Percentiles rank a stretch among this genome's conserved stretches.
Evolutionary conservation across 2,888 invertebrate genomes (phyloP).

Genomic region (Eupithecia insigniata): DNA sequence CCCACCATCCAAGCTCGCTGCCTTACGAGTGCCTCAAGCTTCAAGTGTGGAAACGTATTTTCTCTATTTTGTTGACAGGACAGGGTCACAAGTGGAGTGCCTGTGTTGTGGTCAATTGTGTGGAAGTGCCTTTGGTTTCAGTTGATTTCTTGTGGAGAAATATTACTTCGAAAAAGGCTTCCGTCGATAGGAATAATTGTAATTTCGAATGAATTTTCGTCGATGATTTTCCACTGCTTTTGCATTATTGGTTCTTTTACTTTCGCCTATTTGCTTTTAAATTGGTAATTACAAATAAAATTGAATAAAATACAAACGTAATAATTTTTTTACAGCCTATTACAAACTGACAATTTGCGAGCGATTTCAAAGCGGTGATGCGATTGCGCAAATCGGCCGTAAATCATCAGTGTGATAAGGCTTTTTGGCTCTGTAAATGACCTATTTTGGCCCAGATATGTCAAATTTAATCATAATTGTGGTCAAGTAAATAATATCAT

Average conservation of each 20-base stretch:
- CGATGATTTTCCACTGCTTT: not conserved
- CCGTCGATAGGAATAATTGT: not conserved
- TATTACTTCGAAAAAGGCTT: not conserved
- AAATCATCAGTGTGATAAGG: too few relatives aligned
- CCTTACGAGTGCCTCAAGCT: constrained; percentile 31
- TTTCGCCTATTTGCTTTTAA: not conserved
- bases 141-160: constrained; percentile 44
- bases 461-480: too few relatives aligned
- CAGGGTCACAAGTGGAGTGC: constrained; percentile 54
- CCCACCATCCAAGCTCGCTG: constrained; percentile 3
- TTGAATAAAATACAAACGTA: too few relatives aligned
- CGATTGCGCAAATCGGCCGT: too few relatives aligned
- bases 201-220: not conserved
- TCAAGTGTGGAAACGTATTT: constrained; percentile 50
- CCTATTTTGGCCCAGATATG: too few relatives aligned
- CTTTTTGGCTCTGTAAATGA: too few relatives aligned
- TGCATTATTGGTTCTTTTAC: not conserved
- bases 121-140: constrained; percentile 56
- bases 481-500: too few relatives aligned
- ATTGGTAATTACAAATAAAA: too few relatives aligned
- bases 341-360: too few relatives aligned
- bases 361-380: too few relatives aligned
- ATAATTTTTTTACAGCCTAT: too few relatives aligned
- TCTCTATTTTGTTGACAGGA: constrained; percentile 65
- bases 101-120: constrained; percentile 66